Evolutionary conservation across 2,797 vertebrate species (phyloP), one percentile per base, ranked within the genome.

Genomic region (Ispidina lecontei): DNA sequence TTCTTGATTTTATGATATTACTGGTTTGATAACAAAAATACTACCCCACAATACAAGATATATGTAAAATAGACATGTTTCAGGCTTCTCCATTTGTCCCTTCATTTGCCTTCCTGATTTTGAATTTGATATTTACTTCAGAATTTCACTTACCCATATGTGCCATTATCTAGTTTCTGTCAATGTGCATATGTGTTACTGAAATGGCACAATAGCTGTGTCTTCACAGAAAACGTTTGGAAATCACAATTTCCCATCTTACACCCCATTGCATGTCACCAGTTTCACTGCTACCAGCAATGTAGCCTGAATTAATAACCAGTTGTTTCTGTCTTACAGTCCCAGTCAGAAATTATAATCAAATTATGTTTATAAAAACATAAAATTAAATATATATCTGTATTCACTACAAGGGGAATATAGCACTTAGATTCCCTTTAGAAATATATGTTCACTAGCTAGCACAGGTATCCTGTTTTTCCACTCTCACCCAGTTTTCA

Each of bases 1-100:
- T 70, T 89, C 16, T 77, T 0, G 0, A 7, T 60, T 77, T 25
- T 33, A 13, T 46, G 26, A 33, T 49, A 37, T 5, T 15, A 65
- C 21, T 21, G 31, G 10, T 41, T 33, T 54, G 13, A 51, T 77
- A 75, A 62, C 1, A 85, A n/a, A 87, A 80, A 25, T 9, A 1
- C 2, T 59, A 2, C 55, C 11, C 8, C n/a, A 64, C 5, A 12
- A 13, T 49, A 18, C 35, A 73, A 49, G 58, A 31, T 41, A 39
- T 26, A 14, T 7, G 11, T 21, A 60, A 89, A 87, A 56, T 8
- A 65, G 67, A 9, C 0, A 1, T 26, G 4, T 54, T 49, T 52
- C 16, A 29, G 15, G 3, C 13, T 9, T 7, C 7, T 2, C 1
- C 10, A 26, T 2, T 23, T 26, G 1, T 19, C 12, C 4, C 7